Evolutionary conservation across 2,888 invertebrate genomes (phyloP), one percentile per base, ranked within the genome.

Genomic region (Crematogaster levior): DNA sequence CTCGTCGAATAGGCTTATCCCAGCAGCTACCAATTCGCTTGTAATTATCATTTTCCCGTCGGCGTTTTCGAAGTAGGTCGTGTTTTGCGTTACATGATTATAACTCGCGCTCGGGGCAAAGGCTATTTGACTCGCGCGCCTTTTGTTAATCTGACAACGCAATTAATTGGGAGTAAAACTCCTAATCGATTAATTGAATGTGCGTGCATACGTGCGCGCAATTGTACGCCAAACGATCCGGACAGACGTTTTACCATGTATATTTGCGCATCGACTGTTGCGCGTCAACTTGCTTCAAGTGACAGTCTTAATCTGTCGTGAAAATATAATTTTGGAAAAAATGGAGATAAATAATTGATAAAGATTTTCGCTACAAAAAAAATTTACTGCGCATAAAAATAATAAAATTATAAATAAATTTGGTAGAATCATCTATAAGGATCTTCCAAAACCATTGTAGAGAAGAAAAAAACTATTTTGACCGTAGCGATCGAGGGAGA

Each of bases 91-190:
- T 77, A 68, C 68, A 70, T 43, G 34, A 79, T 70, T 79, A 79
- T 56, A 30, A 56, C 53, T 53, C 30, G 53, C n/a, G 21, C 18
- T 70, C 40, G n/a, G 30, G 37, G 56, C 56, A 79, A 79, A 70
- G 56, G 34, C 56, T 43, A 56, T 56, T 79, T 56, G 68, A 68
- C 53, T 43, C 48, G 27, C 37, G 72, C 21, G 10, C 58, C 80
- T 81, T 81, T 81, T 58, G 80, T 81, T 81, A 74, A 81, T 24
- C 27, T 37, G 75, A 48, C 80, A 51, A 74, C 48, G 37, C 60
- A 51, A 73, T 75, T 81, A 81, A 81, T 75, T 37, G 60, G 3
- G 7, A 18, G 24, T 56, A 70, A 79, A 70, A 51, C 21, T 30
- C 12, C 51, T 56, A 56, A 56, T 30, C 53, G 21, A 66, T 53